phyloP scores from a whole-genome alignment of 2,797 vertebrate species.

The Merluccius polli region DNA sequence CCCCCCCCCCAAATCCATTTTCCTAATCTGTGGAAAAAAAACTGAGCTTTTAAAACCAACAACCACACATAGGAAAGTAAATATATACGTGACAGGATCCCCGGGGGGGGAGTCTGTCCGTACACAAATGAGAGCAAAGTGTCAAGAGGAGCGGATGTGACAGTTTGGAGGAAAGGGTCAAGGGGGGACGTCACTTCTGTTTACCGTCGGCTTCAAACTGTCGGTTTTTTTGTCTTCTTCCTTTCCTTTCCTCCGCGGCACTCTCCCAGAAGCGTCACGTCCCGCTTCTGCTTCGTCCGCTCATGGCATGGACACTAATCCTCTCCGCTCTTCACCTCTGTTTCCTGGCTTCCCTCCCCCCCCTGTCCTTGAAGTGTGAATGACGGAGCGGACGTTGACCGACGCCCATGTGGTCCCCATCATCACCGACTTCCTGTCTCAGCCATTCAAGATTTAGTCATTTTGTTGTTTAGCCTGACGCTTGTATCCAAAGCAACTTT shows the following conservation, averaged over 20 bases:
- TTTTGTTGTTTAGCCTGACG: neutral
- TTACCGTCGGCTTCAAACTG: constrained; percentile 25
- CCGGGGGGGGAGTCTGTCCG: constrained; percentile 26
- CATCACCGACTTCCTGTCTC: neutral
- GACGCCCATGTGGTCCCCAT: neutral
- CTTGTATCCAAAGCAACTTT: neutral
- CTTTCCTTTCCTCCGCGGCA: neutral
- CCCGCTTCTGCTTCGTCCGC: constrained; percentile 29
- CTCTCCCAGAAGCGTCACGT: constrained; percentile 36
- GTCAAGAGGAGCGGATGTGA: constrained; percentile 23
- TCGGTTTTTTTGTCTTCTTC: constrained; percentile 38
- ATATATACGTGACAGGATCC: constrained; percentile 40
- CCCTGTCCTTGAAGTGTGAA: constrained; percentile 33
- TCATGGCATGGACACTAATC: constrained; percentile 63
- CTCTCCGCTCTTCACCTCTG: constrained; percentile 46
- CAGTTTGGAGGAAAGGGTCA: constrained; percentile 47
- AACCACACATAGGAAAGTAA: constrained; percentile 43
- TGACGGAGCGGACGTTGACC: constrained; percentile 50
- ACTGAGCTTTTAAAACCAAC: constrained; percentile 38
- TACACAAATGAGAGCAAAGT: constrained; percentile 23
- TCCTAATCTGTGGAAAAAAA: constrained; percentile 50
- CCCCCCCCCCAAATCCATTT: constrained; percentile 11
- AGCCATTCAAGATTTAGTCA: neutral
- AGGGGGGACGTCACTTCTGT: constrained; percentile 28
- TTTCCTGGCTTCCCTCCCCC: constrained; percentile 29